Base-by-base conservation (phyloP, 64 coral and sea anemone genomes). In the Acropora yongei region DNA sequence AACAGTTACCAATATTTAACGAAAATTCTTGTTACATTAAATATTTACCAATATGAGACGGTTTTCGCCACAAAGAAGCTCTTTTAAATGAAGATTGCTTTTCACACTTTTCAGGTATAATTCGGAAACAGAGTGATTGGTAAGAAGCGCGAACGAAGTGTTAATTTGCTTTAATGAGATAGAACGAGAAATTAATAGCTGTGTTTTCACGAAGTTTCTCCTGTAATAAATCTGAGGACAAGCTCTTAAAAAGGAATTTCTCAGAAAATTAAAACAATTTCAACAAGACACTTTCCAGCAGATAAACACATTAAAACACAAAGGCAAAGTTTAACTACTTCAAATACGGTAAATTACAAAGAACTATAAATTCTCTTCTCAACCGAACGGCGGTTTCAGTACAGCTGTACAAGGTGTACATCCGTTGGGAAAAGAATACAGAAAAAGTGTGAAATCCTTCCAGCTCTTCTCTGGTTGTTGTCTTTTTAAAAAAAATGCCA, bases 251-350 rank as follows among this genome's bases (percentile, higher is more conserved):
- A 68, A 44, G 18, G 72, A 85, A 85, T 5, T 71, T 85, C 45
- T 6, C 82, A 85, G 82, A 65, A 85, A 85, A 85, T 85, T 66
- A 85, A 85, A 85, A 72, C 82, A 85, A 68, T 3, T 68, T 69
- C 39, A 78, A 78, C 75, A 78, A 78, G 45, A 78, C 13, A 17
- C 6, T 48, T 44, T 14, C 2, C 17, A 4, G 30, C 30, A 30
- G 61, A 71, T 71, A 30, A 71, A 19, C 50, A 60, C 0, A 2
- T 40, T 81, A 5, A 43, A 81, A 47, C 7, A 46, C 5, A 66
- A 85, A 72, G 8, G 5, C 17, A 10, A 43, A 85, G 13, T 12
- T 45, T 44, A 61, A 47, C 51, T 55, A 10, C 51, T 85, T 48
- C 44, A 19, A 85, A 19, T 49, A 48, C 49, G 63, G 45, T 47